Evolutionary conservation across 1,140 invertebrate genomes (phyloP), one percentile per base, ranked within the genome.

Genomic region (Heliconius hewitsoni): DNA sequence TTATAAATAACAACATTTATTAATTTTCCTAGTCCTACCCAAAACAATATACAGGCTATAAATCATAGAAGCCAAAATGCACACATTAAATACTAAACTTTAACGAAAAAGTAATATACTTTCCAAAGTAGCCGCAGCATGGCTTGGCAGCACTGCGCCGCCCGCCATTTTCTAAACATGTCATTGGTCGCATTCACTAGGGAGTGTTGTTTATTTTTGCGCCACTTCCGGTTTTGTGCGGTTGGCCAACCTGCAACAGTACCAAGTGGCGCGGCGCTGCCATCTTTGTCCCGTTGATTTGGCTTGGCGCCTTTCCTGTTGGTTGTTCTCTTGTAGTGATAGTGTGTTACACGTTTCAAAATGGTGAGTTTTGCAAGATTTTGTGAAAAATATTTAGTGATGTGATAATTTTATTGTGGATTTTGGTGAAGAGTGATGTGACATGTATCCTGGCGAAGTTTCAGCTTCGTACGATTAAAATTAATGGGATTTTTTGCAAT

Each of bases 351-450:
- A 93, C 93, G 92, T 93, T 91, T 92, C 92, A 93, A 94, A 94
- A 95, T 94, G 94, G 93, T 95, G 92, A 94, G 93, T 94, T 94
- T 92, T 93, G 84, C 91, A 94, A 94, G 93, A 93, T 93, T 94
- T 92, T 83, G 89, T 89, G 87, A 85, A 92, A 93, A 87, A 82
- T 83, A 86, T 84, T 85, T 70, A 71, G 77, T 82, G 77, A 90
- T 87, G 86, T 88, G 75, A 37, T 78, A 81, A 81, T 86, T 84
- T 90, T 84, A 85, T 82, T 87, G 86, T 89, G 90, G 85, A 77
- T 88, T 93, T 89, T 78, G 82, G 78, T 89, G 87, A 75, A 84
- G 79, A 83, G 84, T 85, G 73, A 77, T 91, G 82, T 91, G 81
- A 85, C 89, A 77, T 85, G 87, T 78, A 18, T 86, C 84, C 94